These are phyloP conservation scores for Lagria hirta DNA, from an alignment of 2,888 invertebrate genomes.

Conservation along the genomic window DNA sequence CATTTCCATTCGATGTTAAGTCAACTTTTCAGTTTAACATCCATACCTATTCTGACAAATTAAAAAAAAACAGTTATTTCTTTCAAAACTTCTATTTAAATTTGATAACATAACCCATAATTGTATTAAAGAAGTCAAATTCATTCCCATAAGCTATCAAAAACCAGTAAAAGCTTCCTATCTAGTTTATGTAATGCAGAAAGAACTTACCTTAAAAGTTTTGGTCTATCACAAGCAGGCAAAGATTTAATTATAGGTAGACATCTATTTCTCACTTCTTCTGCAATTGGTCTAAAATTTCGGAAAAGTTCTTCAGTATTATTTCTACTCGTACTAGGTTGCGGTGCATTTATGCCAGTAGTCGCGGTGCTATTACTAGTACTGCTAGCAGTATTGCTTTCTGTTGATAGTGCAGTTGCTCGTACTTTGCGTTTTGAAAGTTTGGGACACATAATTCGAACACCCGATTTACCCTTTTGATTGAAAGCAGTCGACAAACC, in stretches of 20 bases:
- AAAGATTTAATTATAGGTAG: slow-evolving; percentile 43
- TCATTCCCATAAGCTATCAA: neutral
- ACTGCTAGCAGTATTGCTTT: slow-evolving; percentile 1
- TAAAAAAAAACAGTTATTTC: too few relatives aligned
- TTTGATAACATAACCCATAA: too few relatives aligned
- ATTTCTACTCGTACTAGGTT: slow-evolving; percentile 23
- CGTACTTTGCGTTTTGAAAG: slow-evolving; percentile 7
- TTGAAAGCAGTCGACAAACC: too few relatives aligned
- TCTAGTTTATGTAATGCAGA: neutral
- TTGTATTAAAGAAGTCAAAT: too few relatives aligned
- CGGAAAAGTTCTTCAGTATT: slow-evolving; percentile 26
- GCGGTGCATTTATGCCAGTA: slow-evolving; percentile 8
- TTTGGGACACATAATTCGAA: slow-evolving; percentile 21
- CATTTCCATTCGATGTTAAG: too few relatives aligned
- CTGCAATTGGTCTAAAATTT: slow-evolving; percentile 40
- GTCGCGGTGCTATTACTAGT: slow-evolving; percentile 1
- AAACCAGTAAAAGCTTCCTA: neutral
- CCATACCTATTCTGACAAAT: too few relatives aligned
- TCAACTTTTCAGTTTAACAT: too few relatives aligned
- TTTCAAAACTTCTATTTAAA: too few relatives aligned
- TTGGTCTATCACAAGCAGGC: slow-evolving; percentile 41
- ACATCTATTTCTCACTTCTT: slow-evolving; percentile 40
- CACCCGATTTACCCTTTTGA: slow-evolving; percentile 13
- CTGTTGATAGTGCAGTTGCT: neutral
- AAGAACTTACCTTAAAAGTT: slow-evolving; percentile 38